These are phyloP conservation scores for Gorsachius goisagi DNA, from an alignment of 2,113 vertebrate genomes.

Conservation along the genomic window DNA sequence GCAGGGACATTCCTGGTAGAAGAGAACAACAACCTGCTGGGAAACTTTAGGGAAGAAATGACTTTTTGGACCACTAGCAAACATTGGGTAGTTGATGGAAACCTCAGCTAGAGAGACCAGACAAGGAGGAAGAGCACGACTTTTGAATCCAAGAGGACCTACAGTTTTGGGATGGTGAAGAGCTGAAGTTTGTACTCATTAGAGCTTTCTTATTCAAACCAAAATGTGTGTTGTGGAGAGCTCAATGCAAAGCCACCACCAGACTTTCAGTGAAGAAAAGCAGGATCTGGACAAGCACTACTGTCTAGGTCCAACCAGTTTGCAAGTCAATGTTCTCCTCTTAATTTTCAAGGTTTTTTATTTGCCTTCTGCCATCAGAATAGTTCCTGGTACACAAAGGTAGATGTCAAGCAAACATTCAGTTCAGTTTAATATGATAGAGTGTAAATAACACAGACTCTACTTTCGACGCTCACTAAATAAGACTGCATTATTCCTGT, in stretches of 20 bases:
- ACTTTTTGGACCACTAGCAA: background rate
- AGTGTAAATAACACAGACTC: conserved; percentile 59
- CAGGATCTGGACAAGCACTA: background rate
- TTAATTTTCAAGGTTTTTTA: conserved; percentile 13
- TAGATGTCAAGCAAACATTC: conserved; percentile 68
- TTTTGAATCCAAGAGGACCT: background rate
- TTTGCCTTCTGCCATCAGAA: conserved; percentile 49
- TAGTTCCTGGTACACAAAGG: conserved; percentile 33
- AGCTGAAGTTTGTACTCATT: background rate
- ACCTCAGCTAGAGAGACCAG: background rate
- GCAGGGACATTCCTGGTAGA: background rate
- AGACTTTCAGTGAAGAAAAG: background rate
- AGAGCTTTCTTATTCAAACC: background rate
- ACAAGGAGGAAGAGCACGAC: fast-evolving
- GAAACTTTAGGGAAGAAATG: background rate
- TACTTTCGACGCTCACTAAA: background rate
- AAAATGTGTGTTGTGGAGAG: background rate
- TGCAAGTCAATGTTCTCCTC: conserved; percentile 4
- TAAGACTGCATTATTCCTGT: conserved; percentile 31
- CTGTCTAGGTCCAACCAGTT: background rate
- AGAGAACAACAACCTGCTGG: background rate
- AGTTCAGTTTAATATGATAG: conserved; percentile 48
- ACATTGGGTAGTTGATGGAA: background rate
- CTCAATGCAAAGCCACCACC: background rate
- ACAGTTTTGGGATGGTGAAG: background rate